Evolutionary conservation across 2,888 invertebrate species (phyloP).

Genomic region (Neoscelio sp.): DNA sequence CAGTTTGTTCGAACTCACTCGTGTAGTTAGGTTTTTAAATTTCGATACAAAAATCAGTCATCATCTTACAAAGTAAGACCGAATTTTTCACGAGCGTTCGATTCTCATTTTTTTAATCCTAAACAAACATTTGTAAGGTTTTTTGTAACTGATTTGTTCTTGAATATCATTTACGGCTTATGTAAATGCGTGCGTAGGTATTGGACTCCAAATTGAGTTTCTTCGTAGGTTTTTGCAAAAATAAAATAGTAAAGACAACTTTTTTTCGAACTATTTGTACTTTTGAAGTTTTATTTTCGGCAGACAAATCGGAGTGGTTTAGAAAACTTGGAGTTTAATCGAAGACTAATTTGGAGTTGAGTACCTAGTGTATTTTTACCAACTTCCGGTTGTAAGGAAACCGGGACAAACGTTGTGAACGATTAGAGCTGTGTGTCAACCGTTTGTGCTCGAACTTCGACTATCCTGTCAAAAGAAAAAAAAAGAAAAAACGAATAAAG

Average conservation of each 20-base stretch:
- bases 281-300: too few species aligned
- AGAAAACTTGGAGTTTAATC: not conserved
- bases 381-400: conserved; percentile 26
- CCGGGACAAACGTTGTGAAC: conserved; percentile 36
- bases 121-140: conserved; percentile 41
- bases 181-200: conserved; percentile 34
- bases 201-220: not conserved
- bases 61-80: conserved; percentile 26
- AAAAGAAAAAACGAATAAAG: too few species aligned
- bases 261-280: too few species aligned
- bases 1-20: conserved; percentile 76
- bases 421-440: conserved; percentile 26
- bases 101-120: conserved; percentile 6
- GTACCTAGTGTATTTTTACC: conserved; percentile 15
- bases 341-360: not conserved
- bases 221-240: not conserved
- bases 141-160: conserved; percentile 19
- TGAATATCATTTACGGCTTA: conserved; percentile 11
- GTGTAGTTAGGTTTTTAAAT: conserved; percentile 80
- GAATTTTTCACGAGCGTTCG: conserved; percentile 37
- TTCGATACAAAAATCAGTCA: conserved; percentile 20
- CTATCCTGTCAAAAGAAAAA: conserved; percentile 37
- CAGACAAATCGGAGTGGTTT: too few species aligned
- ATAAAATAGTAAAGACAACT: too few species aligned
- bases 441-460: conserved; percentile 26